Conservation (phyloP, 2,888 invertebrate genomes). For the Lasioglossum vierecki region DNA sequence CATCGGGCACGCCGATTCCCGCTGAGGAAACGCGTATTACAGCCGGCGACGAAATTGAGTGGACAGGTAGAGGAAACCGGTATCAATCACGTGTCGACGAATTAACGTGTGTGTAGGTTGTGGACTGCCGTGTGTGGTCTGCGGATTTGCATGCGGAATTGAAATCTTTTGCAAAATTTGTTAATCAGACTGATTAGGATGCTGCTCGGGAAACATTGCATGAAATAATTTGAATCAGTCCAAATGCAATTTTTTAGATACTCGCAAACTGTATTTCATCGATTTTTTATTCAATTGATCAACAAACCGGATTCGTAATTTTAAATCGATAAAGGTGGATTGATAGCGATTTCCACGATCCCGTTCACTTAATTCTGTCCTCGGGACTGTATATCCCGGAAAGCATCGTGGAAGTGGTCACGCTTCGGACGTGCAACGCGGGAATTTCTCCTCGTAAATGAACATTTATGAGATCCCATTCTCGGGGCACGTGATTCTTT, state of each 20-base stretch:
- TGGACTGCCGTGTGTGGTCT: neutral
- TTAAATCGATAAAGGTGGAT: neutral
- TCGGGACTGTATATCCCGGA: constrained; percentile 18
- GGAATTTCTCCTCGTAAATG: constrained; percentile 7
- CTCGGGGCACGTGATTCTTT: constrained; percentile 3
- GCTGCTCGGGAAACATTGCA: too few relatives aligned
- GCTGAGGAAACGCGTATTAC: neutral
- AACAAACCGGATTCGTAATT: neutral
- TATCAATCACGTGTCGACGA: neutral
- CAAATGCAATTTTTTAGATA: too few relatives aligned
- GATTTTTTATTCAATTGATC: neutral
- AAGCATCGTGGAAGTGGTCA: constrained; percentile 4
- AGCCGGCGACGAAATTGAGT: neutral
- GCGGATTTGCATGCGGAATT: neutral
- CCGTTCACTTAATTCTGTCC: neutral
- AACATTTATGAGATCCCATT: constrained; percentile 41
- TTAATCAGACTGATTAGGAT: neutral
- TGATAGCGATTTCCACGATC: neutral
- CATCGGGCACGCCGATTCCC: constrained; percentile 3
- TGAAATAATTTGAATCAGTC: too few relatives aligned
- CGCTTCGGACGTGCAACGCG: neutral
- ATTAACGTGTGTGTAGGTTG: neutral
- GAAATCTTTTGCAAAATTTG: neutral
- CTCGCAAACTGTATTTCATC: too few relatives aligned
- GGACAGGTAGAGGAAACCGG: neutral